Evolutionary conservation across 1,140 invertebrate genomes (phyloP).

Genomic region (Riptortus pedestris): DNA sequence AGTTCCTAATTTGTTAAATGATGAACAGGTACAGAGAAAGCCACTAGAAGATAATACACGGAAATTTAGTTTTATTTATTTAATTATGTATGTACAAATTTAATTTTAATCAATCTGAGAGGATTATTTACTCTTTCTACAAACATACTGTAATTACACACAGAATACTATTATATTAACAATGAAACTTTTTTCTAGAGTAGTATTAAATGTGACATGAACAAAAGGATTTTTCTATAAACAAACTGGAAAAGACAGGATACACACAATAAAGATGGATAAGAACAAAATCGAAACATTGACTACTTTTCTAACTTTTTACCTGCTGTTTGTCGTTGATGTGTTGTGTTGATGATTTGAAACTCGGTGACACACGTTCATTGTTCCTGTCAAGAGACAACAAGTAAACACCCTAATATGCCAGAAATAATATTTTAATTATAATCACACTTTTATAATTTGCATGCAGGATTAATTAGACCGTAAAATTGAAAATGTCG

Average conservation of each 20-base stretch:
- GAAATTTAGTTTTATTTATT: too few species aligned
- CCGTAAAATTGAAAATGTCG: not conserved
- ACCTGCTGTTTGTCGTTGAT: slow-evolving; percentile 27
- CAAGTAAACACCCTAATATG: slow-evolving; percentile 24
- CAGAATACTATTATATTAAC: not conserved
- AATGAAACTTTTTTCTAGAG: not conserved
- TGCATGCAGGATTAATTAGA: not conserved
- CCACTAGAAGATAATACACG: too few species aligned
- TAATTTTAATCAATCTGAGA: too few species aligned
- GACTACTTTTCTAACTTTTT: slow-evolving; percentile 20
- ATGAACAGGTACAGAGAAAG: too few species aligned
- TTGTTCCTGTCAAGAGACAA: slow-evolving; percentile 29
- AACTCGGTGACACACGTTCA: slow-evolving; percentile 26
- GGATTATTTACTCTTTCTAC: not conserved
- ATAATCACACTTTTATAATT: not conserved
- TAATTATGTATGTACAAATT: too few species aligned
- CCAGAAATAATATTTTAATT: slow-evolving; percentile 17
- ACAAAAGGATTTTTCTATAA: not conserved
- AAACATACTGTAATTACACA: not conserved
- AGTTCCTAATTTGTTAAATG: too few species aligned
- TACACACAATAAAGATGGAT: slow-evolving; percentile 15
- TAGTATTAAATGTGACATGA: not conserved
- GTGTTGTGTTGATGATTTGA: slow-evolving; percentile 26
- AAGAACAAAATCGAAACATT: slow-evolving; percentile 8
- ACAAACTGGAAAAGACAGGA: not conserved